phyloP scores from a whole-genome alignment of 1,140 invertebrate species.

The Drosophila repletoides region DNA sequence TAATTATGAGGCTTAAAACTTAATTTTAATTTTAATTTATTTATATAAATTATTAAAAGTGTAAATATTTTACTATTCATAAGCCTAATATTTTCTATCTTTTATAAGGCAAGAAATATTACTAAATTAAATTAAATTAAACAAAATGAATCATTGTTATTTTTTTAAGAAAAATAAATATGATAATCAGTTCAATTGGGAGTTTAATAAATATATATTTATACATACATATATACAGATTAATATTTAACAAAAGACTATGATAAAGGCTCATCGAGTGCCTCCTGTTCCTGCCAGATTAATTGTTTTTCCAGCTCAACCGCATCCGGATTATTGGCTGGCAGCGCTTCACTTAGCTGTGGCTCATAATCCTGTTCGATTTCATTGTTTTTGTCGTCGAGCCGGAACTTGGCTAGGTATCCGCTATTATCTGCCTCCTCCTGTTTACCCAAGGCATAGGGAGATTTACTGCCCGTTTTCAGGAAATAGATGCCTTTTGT shows the following conservation, averaged over 20 bases:
- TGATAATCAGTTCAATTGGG: no score
- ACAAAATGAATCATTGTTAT: no score
- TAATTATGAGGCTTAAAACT: no score
- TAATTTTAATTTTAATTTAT: no score
- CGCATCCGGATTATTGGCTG: constrained; percentile 14
- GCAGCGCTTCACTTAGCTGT: constrained; percentile 42
- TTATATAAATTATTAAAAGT: no score
- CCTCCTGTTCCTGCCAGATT: constrained; percentile 8
- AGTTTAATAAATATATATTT: no score
- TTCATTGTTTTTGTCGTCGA: constrained; percentile 20
- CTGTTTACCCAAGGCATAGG: constrained; percentile 83
- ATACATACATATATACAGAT: neutral
- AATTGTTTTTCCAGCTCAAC: constrained; percentile 38
- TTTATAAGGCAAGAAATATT: no score
- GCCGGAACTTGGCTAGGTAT: constrained; percentile 39
- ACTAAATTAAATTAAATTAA: no score
- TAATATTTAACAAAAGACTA: neutral
- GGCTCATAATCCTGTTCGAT: constrained; percentile 54
- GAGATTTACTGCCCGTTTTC: constrained; percentile 83
- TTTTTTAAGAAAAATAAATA: no score
- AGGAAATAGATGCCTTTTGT: constrained; percentile 85
- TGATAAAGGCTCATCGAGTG: constrained; percentile 41
- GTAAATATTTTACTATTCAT: no score
- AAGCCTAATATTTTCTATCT: no score
- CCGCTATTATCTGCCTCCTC: constrained; percentile 48